Percentiles rank a stretch among this genome's conserved stretches.
Conservation (phyloP, 2,113 vertebrate genomes). For the Apodemus sylvaticus region DNA sequence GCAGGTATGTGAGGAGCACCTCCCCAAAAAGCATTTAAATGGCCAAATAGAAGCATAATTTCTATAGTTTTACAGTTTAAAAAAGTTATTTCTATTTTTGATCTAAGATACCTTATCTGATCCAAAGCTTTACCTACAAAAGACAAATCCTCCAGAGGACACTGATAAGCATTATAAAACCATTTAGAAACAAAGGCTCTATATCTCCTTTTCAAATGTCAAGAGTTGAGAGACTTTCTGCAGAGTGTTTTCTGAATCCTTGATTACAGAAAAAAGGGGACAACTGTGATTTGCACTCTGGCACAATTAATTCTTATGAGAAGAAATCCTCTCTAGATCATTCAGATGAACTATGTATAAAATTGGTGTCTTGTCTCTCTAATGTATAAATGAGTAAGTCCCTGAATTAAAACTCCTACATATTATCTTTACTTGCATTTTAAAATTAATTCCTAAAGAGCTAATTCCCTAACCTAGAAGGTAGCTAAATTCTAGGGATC, state of each 20-base stretch:
- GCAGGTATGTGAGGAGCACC: neutral
- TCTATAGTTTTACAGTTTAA: conserved; percentile 44
- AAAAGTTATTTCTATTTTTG: conserved; percentile 53
- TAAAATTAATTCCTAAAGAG: conserved; percentile 52
- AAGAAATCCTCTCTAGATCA: neutral
- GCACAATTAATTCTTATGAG: conserved; percentile 31
- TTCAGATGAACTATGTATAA: conserved; percentile 53
- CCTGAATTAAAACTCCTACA: conserved; percentile 40
- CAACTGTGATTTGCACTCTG: neutral
- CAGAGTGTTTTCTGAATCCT: conserved; percentile 19
- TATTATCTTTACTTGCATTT: conserved; percentile 56
- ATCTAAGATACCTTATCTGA: conserved; percentile 41
- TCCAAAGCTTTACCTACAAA: conserved; percentile 56
- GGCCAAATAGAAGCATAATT: neutral
- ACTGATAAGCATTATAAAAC: conserved; percentile 15
- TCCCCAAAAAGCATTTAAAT: neutral
- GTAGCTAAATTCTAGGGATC: conserved; percentile 63
- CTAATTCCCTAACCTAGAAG: conserved; percentile 57
- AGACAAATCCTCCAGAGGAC: neutral
- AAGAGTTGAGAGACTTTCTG: conserved; percentile 1
- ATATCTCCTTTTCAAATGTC: conserved; percentile 1
- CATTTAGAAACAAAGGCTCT: conserved; percentile 48
- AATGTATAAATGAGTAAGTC: conserved; percentile 55
- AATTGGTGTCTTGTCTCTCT: conserved; percentile 28
- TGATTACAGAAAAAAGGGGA: neutral